Conservation (phyloP, 2,888 invertebrate species). For the Drosophila mettleri region DNA sequence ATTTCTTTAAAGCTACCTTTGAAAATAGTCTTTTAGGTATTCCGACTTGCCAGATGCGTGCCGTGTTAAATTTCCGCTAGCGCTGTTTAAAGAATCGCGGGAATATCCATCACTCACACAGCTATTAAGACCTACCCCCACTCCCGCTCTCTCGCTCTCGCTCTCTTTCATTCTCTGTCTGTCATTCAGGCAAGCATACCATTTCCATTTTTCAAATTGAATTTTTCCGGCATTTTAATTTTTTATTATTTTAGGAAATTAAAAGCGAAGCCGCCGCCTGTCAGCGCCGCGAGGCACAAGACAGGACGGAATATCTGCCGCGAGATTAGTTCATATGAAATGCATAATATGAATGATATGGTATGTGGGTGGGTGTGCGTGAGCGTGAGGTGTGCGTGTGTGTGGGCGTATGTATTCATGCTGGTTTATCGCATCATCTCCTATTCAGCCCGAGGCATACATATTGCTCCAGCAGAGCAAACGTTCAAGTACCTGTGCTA, state of each 20-base stretch:
- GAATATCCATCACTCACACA: conserved; percentile 53
- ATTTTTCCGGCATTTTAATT: conserved; percentile 66
- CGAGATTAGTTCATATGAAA: conserved; percentile 49
- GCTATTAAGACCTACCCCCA: background rate
- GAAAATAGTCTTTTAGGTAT: conserved; percentile 18
- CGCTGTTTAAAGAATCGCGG: conserved; percentile 15
- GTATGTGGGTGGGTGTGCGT: background rate
- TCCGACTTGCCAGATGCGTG: conserved; percentile 35
- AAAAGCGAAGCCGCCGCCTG: conserved; percentile 45
- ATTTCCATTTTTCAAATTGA: conserved; percentile 57
- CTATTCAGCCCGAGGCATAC: conserved; percentile 2
- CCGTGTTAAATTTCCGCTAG: conserved; percentile 61
- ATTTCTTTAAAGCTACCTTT: background rate
- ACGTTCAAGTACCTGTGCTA: background rate
- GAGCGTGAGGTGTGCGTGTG: background rate
- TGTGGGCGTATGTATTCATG: background rate
- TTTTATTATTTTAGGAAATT: conserved; percentile 61
- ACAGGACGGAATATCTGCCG: conserved; percentile 23
- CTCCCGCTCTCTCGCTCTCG: background rate
- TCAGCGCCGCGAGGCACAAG: conserved; percentile 33
- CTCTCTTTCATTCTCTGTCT: background rate
- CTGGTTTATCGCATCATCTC: conserved; percentile 29
- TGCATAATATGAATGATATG: conserved; percentile 16
- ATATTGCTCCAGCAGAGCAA: background rate
- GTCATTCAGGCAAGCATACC: conserved; percentile 18